A percentile compares a stretch with the other conserved stretches of the same genome.
phyloP scores from a whole-genome alignment of 2,888 invertebrate genomes.

The Conistra vaccinii region DNA sequence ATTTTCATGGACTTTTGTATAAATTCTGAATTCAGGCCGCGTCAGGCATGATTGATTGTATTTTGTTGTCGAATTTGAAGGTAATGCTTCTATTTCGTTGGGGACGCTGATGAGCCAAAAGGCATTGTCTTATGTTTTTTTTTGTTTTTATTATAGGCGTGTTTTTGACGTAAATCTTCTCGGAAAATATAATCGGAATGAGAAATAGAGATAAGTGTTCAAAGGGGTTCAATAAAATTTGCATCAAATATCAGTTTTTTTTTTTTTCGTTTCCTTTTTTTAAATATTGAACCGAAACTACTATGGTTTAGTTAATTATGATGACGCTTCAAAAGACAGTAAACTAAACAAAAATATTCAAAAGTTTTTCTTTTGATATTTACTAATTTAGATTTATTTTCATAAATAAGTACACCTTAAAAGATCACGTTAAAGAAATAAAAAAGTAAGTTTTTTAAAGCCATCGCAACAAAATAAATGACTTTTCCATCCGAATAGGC shows the following conservation, averaged over 20 bases:
- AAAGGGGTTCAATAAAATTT: neutral
- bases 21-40: conserved; percentile 38
- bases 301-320: neutral
- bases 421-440: neutral
- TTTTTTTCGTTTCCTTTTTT: no score
- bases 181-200: no score
- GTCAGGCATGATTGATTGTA: conserved; percentile 46
- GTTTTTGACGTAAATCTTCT: neutral
- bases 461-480: neutral
- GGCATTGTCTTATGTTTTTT: neutral
- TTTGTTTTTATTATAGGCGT: neutral
- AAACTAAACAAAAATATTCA: neutral
- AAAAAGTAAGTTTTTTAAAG: neutral
- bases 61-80: conserved; percentile 12
- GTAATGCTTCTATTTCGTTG: conserved; percentile 31
- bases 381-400: neutral
- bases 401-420: neutral
- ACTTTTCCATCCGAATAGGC: conserved; percentile 6
- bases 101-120: neutral
- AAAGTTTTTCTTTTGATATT: no score
- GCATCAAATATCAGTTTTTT: no score
- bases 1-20: conserved; percentile 49
- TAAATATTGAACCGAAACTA: neutral
- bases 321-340: neutral
- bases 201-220: neutral